A percentile compares a stretch with the other conserved stretches of the same genome.
Evolutionary conservation across 2,888 invertebrate species (phyloP).

Genomic region (Lithophane leautieri): DNA sequence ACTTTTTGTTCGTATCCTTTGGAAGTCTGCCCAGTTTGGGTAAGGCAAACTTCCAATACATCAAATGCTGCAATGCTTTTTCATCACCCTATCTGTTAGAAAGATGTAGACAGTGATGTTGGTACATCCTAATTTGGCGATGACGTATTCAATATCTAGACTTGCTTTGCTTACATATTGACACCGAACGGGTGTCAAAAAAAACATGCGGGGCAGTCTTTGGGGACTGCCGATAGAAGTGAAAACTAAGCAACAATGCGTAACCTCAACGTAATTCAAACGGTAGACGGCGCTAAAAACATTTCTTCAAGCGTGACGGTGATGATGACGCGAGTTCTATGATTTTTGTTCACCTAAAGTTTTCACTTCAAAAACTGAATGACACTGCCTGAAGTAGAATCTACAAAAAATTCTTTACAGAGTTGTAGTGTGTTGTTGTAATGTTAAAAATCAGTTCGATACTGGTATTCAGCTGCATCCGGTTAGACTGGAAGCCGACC

Average conservation of each 20-base stretch:
- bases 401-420: background rate
- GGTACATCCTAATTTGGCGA: background rate
- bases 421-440: background rate
- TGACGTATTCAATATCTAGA: background rate
- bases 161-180: background rate
- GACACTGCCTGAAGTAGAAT: background rate
- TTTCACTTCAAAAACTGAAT: no score
- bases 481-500: no score
- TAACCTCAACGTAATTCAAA: no score
- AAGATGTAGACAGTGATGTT: background rate
- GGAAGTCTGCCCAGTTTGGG: conserved; percentile 38
- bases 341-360: no score
- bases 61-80: conserved; percentile 25
- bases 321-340: no score
- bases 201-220: no score
- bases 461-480: no score
- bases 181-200: background rate
- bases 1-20: conserved; percentile 39
- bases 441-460: background rate
- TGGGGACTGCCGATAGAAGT: no score
- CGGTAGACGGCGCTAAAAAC: no score
- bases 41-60: background rate
- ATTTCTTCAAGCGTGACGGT: no score
- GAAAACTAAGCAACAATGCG: no score
- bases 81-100: background rate